Conservation (phyloP, 2,113 vertebrate species). For the Leptobrachium leishanense region DNA sequence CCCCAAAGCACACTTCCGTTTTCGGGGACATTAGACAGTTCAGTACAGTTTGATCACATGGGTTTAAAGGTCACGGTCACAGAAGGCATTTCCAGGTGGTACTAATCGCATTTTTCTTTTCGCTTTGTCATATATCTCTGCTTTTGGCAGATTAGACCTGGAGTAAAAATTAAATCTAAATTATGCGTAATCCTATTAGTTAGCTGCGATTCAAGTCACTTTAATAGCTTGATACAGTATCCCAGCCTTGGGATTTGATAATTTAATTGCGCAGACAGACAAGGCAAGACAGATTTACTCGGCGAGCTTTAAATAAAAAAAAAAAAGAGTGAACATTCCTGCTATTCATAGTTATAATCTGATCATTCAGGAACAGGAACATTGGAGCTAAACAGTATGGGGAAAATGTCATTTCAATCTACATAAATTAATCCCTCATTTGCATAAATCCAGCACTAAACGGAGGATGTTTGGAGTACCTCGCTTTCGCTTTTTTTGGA, state of each 20-base stretch:
- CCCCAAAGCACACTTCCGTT: no score
- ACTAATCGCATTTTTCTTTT: background rate
- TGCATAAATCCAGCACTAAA: conserved; percentile 48
- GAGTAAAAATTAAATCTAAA: conserved; percentile 50
- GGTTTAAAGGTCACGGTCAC: no score
- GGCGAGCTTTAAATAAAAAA: background rate
- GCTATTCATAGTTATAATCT: conserved; percentile 43
- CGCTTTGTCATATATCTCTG: background rate
- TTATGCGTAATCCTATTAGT: conserved; percentile 32
- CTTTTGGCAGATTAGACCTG: conserved; percentile 30
- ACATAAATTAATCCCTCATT: conserved; percentile 52
- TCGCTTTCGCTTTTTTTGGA: background rate
- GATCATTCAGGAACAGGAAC: conserved; percentile 26
- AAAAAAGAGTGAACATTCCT: conserved; percentile 16
- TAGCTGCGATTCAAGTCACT: conserved; percentile 1
- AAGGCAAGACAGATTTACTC: conserved; percentile 36
- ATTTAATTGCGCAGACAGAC: background rate
- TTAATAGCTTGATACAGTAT: conserved; percentile 31
- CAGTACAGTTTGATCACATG: no score
- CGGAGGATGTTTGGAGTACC: background rate
- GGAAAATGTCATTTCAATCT: conserved; percentile 50
- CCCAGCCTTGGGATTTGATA: conserved; percentile 47
- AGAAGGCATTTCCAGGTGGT: no score
- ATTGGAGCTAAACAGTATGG: conserved; percentile 38
- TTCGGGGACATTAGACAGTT: no score